Percentiles rank a stretch among this genome's conserved stretches.
Conservation (phyloP, 2,888 invertebrate genomes). For the Helobdella robusta region DNA sequence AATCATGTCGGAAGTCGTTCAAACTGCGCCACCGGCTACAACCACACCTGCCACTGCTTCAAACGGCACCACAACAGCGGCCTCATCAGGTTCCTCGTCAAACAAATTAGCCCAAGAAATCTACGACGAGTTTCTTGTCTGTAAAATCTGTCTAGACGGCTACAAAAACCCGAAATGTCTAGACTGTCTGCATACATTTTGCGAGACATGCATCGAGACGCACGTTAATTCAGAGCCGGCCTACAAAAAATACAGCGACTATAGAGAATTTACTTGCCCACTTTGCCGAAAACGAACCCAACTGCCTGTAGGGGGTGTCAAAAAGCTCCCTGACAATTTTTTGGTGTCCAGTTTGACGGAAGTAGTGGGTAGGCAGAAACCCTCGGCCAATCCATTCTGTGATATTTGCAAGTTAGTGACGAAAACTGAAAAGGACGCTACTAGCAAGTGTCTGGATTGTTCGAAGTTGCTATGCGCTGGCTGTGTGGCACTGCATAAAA, state of each 20-base stretch:
- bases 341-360: slow-evolving; percentile 49
- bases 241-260: slow-evolving; percentile 51
- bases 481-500: slow-evolving; percentile 47
- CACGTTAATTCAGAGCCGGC: slow-evolving; percentile 49
- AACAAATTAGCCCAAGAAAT: slow-evolving; percentile 48
- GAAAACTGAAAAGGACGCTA: slow-evolving; percentile 46
- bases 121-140: slow-evolving; percentile 49
- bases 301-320: slow-evolving; percentile 49
- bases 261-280: slow-evolving; percentile 50
- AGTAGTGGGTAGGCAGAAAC: slow-evolving; percentile 44
- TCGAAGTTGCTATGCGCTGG: slow-evolving; percentile 48
- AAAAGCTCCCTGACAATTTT: slow-evolving; percentile 51
- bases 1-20: too few relatives aligned
- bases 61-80: not conserved
- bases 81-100: slow-evolving; percentile 7
- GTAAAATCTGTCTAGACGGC: slow-evolving; percentile 49
- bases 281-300: slow-evolving; percentile 50
- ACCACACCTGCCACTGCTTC: not conserved
- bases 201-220: slow-evolving; percentile 48
- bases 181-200: slow-evolving; percentile 50
- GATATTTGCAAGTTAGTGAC: slow-evolving; percentile 49
- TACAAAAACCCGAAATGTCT: slow-evolving; percentile 50
- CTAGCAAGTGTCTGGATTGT: slow-evolving; percentile 50
- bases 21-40: too few relatives aligned
- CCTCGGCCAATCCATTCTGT: slow-evolving; percentile 48